phyloP scores from a whole-genome alignment of 2,113 vertebrate species.

The Lynx canadensis region DNA sequence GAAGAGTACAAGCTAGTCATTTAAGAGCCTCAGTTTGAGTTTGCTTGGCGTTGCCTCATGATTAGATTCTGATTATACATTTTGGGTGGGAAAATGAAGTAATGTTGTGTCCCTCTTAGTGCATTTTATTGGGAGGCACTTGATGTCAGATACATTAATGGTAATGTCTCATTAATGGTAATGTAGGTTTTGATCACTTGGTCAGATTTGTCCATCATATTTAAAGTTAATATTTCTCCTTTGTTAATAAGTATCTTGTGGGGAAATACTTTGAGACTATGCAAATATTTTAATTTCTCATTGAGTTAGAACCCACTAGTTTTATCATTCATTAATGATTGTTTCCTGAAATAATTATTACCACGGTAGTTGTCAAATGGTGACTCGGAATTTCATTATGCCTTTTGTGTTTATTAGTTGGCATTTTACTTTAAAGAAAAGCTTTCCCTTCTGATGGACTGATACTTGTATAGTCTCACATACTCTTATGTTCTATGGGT shows the following conservation, averaged over 20 bases:
- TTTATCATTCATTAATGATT: constrained; percentile 26
- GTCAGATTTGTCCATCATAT: neutral
- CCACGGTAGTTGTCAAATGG: neutral
- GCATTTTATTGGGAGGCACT: neutral
- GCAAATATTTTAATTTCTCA: constrained; percentile 13
- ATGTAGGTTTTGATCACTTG: neutral
- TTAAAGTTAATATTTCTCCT: neutral
- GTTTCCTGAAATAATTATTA: neutral
- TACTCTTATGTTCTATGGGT: neutral
- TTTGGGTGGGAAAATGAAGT: neutral
- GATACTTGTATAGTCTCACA: neutral
- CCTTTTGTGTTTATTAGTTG: neutral
- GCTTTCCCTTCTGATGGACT: neutral
- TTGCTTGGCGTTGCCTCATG: neutral
- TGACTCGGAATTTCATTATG: neutral
- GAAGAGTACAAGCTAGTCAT: neutral
- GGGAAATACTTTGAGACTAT: neutral
- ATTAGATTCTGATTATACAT: neutral
- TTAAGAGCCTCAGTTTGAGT: neutral
- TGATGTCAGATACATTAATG: neutral
- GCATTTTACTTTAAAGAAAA: constrained; percentile 47
- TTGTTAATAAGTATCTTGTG: neutral
- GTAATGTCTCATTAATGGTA: neutral
- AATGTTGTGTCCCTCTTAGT: neutral
- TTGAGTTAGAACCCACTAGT: neutral